Conservation (phyloP, 2,113 vertebrate species). For the Jaculus jaculus region DNA sequence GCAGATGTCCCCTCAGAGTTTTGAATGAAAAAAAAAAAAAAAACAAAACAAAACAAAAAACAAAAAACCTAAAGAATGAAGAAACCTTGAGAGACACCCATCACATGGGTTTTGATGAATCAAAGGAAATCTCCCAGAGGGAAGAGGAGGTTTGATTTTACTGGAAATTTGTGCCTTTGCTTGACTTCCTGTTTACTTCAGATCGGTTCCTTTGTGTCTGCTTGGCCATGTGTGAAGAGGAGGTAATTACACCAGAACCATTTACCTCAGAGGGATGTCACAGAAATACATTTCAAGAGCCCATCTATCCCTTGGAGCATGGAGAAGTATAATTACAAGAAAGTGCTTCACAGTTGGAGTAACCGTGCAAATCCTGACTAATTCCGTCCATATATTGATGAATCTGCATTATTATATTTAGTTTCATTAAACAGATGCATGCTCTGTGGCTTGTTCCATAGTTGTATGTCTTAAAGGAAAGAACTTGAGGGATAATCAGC, state of each 20-base stretch:
- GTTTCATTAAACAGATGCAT: not conserved
- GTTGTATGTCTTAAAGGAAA: slow-evolving; percentile 5
- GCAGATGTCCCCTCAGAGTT: not conserved
- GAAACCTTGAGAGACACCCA: not conserved
- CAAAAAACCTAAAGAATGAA: not conserved
- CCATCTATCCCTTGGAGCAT: slow-evolving; percentile 12
- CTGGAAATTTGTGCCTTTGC: not conserved
- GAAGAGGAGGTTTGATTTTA: not conserved
- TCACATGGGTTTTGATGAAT: not conserved
- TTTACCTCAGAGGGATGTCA: slow-evolving; percentile 38
- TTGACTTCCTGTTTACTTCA: not conserved
- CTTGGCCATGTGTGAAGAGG: slow-evolving; percentile 11
- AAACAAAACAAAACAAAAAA: not conserved
- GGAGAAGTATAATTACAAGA: slow-evolving; percentile 39
- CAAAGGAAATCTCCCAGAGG: not conserved
- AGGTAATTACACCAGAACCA: slow-evolving; percentile 42
- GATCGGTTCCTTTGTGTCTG: slow-evolving; percentile 50
- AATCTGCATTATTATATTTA: not conserved
- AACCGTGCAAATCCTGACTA: not conserved
- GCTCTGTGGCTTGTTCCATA: slow-evolving; percentile 10
- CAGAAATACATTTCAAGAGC: slow-evolving; percentile 38
- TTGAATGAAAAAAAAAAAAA: not conserved
- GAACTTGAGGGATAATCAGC: not conserved
- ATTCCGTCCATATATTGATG: not conserved
- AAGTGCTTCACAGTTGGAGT: not conserved